A percentile compares a stretch with the other conserved stretches of the same genome.
phyloP scores from a whole-genome alignment of 2,888 invertebrate species.

The Aleiodes alternator region DNA sequence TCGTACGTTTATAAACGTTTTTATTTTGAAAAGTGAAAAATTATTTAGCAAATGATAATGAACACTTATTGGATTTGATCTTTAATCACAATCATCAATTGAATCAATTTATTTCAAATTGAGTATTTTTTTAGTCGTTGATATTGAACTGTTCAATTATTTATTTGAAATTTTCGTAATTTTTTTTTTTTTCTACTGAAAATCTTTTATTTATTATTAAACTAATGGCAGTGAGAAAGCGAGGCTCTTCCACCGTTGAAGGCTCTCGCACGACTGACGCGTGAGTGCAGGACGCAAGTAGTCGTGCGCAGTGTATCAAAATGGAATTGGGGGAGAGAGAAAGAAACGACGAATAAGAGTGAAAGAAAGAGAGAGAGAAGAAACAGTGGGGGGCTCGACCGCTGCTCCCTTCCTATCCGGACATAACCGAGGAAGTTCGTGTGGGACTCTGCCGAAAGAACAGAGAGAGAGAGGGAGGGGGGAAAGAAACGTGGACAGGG shows the following conservation, averaged over 20 bases:
- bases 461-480: background rate
- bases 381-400: constrained; percentile 66
- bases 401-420: background rate
- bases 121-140: too few species aligned
- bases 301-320: constrained; percentile 54
- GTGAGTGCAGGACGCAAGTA: constrained; percentile 52
- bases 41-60: too few species aligned
- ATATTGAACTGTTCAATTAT: too few species aligned
- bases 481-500: constrained; percentile 15
- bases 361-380: constrained; percentile 52
- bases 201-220: constrained; percentile 53
- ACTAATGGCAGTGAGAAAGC: constrained; percentile 63
- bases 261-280: constrained; percentile 75
- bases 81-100: too few species aligned
- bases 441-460: background rate
- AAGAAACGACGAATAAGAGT: background rate
- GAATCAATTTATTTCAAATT: too few species aligned
- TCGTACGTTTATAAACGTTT: too few species aligned
- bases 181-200: background rate
- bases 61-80: too few species aligned
- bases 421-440: constrained; percentile 1
- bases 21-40: too few species aligned
- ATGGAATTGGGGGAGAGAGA: constrained; percentile 45
- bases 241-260: constrained; percentile 72
- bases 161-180: too few species aligned